A percentile compares a stretch with the other conserved stretches of the same genome.
phyloP scores from a whole-genome alignment of 2,113 vertebrate species.

The Dasyprocta punctata region DNA sequence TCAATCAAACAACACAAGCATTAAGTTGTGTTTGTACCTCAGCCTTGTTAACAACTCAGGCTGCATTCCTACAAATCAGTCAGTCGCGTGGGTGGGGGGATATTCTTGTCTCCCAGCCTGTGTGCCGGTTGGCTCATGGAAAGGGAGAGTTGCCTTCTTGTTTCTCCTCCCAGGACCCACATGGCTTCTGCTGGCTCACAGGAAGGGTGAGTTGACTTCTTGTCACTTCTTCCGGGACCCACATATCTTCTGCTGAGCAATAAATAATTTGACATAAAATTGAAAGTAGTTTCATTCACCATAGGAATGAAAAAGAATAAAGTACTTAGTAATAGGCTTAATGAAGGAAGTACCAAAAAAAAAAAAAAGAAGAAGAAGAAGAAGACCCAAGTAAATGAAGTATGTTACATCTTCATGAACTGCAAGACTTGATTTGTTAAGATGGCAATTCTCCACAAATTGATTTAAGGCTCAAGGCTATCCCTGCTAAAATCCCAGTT shows the following conservation, averaged over 20 bases:
- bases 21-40: no score
- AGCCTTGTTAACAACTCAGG: no score
- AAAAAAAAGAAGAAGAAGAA: background rate
- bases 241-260: background rate
- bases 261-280: constrained; percentile 32
- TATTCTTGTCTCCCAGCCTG: no score
- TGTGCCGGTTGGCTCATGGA: no score
- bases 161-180: no score
- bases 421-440: background rate
- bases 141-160: no score
- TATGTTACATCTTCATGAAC: background rate
- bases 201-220: no score
- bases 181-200: no score
- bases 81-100: no score
- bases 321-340: constrained; percentile 33
- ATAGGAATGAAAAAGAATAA: constrained; percentile 22
- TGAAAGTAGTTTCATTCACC: background rate
- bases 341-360: background rate
- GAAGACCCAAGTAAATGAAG: constrained; percentile 36
- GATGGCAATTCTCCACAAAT: background rate
- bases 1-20: no score
- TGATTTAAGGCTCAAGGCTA: background rate
- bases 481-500: background rate
- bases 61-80: no score
- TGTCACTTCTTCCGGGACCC: no score